Evolutionary conservation across 2,797 vertebrate genomes (phyloP).

Genomic region (Enteromius treurensis): DNA sequence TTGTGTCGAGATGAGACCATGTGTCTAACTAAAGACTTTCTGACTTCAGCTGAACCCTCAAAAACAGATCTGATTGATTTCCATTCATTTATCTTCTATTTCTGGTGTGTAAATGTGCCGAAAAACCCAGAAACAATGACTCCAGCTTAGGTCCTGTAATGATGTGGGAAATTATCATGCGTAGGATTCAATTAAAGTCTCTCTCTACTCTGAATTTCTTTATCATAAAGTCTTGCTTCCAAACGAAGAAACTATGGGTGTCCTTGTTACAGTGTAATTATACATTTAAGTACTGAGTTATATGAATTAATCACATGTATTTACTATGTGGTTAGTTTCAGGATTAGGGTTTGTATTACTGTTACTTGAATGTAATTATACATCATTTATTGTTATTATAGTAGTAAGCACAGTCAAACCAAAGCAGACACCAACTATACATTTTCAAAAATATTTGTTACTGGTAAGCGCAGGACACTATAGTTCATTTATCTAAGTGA

Average conservation of each 20-base stretch:
- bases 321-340: too few species aligned
- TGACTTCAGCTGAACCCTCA: background rate
- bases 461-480: too few species aligned
- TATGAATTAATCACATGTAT: too few species aligned
- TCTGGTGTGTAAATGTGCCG: background rate
- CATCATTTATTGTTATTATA: too few species aligned
- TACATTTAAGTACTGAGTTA: too few species aligned
- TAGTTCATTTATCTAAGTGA: too few species aligned
- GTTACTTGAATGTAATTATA: too few species aligned
- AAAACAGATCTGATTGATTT: background rate
- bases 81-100: background rate
- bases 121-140: background rate
- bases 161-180: background rate
- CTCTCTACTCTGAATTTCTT: background rate
- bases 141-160: background rate
- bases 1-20: background rate
- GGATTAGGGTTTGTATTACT: too few species aligned
- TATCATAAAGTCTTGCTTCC: background rate
- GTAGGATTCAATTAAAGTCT: background rate
- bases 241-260: background rate
- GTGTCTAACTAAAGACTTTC: background rate
- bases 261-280: too few species aligned
- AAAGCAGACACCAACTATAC: too few species aligned
- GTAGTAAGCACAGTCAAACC: too few species aligned
- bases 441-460: too few species aligned